Conservation (phyloP, 2,888 invertebrate genomes). For the Zeuzera pyrina region DNA sequence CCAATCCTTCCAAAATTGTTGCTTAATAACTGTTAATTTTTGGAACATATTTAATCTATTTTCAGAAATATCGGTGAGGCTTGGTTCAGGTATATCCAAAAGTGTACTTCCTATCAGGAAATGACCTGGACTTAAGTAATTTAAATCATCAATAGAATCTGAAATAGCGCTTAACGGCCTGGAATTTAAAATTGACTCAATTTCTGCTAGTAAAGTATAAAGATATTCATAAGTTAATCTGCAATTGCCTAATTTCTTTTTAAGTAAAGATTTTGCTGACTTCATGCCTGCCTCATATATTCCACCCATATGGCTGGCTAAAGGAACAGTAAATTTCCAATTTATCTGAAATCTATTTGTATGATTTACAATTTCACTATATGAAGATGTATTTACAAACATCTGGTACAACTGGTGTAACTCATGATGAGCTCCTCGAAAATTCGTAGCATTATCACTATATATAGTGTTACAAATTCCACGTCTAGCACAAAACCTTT, state of each 20-base stretch:
- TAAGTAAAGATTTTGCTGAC: conserved; percentile 2
- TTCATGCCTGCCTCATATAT: conserved; percentile 6
- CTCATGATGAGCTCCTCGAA: conserved; percentile 1
- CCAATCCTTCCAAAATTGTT: conserved; percentile 6
- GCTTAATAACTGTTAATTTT: conserved; percentile 4
- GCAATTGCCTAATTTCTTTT: not conserved
- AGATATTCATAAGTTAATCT: conserved; percentile 3
- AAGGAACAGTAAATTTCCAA: conserved; percentile 2
- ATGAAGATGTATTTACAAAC: not conserved
- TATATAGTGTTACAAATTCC: conserved; percentile 6
- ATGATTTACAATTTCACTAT: not conserved
- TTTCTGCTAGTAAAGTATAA: conserved; percentile 3
- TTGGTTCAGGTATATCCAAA: conserved; percentile 2
- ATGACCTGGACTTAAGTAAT: conserved; percentile 3
- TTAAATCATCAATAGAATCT: not conserved
- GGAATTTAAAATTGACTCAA: conserved; percentile 5
- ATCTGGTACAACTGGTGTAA: conserved; percentile 2
- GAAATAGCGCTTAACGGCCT: conserved; percentile 3
- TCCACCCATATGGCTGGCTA: conserved; percentile 8
- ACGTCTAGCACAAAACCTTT: conserved; percentile 8
- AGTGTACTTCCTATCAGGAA: conserved; percentile 1
- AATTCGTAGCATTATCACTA: conserved; percentile 10
- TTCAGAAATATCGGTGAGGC: not conserved
- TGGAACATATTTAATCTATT: conserved; percentile 3
- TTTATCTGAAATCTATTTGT: not conserved